A percentile compares a stretch with the other conserved stretches of the same genome.
phyloP scores from a whole-genome alignment of 2,113 vertebrate genomes.

The Haplochromis vanheusdeni region DNA sequence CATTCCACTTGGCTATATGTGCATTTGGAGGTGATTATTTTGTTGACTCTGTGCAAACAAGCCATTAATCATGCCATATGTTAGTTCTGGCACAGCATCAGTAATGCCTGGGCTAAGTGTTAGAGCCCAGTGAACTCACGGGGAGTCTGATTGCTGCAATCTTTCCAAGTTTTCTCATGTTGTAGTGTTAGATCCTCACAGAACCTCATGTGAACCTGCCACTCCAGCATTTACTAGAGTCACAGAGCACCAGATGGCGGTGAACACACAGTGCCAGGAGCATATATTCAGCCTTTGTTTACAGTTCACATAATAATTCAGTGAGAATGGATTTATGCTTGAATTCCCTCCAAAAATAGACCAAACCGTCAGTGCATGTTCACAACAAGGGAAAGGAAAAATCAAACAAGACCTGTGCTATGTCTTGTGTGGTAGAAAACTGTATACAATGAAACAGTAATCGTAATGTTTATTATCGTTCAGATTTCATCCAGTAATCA shows the following conservation, averaged over 20 bases:
- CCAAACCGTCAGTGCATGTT: not conserved
- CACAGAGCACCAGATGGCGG: conserved; percentile 38
- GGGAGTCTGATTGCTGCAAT: not conserved
- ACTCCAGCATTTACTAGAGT: conserved; percentile 5
- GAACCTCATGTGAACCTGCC: conserved; percentile 29
- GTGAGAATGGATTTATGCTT: conserved; percentile 21
- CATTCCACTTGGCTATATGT: not conserved
- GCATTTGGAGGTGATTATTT: conserved; percentile 11
- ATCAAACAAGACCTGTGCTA: not conserved
- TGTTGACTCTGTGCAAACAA: conserved; percentile 24
- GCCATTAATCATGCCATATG: conserved; percentile 41
- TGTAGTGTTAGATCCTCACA: conserved; percentile 9
- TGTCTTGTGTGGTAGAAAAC: not conserved
- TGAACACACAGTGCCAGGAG: conserved; percentile 8
- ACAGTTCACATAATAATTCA: conserved; percentile 35
- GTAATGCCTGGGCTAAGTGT: not conserved
- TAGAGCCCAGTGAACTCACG: conserved; percentile 5
- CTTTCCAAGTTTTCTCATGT: conserved; percentile 22
- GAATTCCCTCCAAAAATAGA: conserved; percentile 23
- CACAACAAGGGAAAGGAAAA: not conserved
- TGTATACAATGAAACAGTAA: not conserved
- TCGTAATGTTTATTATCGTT: not conserved
- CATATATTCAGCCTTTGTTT: conserved; percentile 32
- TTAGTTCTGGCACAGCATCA: conserved; percentile 7
- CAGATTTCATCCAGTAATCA: not conserved